Evolutionary conservation across 2,797 vertebrate genomes (phyloP), one percentile per base, ranked within the genome.

Genomic region (Erpetoichthys calabaricus): DNA sequence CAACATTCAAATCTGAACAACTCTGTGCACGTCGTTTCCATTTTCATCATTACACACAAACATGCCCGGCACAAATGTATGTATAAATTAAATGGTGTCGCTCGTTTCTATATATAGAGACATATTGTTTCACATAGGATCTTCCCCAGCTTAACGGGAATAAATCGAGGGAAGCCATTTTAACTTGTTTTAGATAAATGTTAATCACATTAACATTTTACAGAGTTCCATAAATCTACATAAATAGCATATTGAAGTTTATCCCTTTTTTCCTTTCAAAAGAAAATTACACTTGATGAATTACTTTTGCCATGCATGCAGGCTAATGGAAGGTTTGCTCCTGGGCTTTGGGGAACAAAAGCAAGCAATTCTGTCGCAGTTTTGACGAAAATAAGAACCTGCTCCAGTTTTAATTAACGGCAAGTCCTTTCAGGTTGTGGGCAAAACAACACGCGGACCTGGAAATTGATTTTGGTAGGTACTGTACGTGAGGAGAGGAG

Each of bases 121-220:
- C 25, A 25, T 25, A 25, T 25, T 25, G 25, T 25, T 25, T 25
- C 25, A 25, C 25, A 25, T 25, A 25, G 25, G 25, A 25, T 25
- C 25, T 25, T 25, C 25, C 25, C 2, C 25, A 25, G 25, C 25
- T 25, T 25, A 25, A 25, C 25, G 25, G 25, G 25, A 25, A 25
- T 25, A 49, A 49, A 49, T 49, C 6, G 47, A 49, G 3, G 47
- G 47, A 49, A 49, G 6, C 47, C 3, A 49, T 84, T 83, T 25
- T 58, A 84, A 84, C 81, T 84, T 80, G 79, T 80, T 82, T 77
- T 83, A 86, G 83, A 85, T 85, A 86, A 86, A 82, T 80, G 80
- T 79, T 88, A 86, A 87, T 88, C 82, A 85, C 80, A 84, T 85
- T 86, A 85, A 79, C 80, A 80, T 84, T 85, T 82, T 76, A 78